These are phyloP conservation scores for Helicoverpa zea DNA, from an alignment of 1,140 invertebrate species.

Conservation along the genomic window DNA sequence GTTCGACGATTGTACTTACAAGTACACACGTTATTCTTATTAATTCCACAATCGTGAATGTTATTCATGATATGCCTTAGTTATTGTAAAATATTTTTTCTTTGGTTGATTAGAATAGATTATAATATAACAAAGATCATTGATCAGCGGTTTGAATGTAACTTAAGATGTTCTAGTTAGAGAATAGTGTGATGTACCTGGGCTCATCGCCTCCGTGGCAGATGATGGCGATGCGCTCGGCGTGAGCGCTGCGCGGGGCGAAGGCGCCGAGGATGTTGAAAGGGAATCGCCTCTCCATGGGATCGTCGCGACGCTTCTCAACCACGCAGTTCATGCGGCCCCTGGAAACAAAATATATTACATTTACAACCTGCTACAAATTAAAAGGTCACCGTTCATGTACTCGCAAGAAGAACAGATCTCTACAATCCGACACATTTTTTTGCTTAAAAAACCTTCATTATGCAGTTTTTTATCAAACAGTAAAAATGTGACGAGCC, in stretches of 20 bases:
- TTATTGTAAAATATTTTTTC: no score
- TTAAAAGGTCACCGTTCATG: background rate
- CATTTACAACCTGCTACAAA: background rate
- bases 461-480: constrained; percentile 17
- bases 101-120: no score
- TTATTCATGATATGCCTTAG: no score
- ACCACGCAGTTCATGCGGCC: constrained; percentile 95
- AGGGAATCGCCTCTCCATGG: constrained; percentile 90
- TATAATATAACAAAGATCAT: no score
- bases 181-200: constrained; percentile 79
- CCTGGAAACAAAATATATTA: constrained; percentile 61
- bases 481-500: constrained; percentile 30
- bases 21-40: no score
- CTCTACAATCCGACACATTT: no score
- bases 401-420: no score
- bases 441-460: background rate
- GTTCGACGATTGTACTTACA: background rate
- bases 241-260: constrained; percentile 88
- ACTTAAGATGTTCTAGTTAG: background rate
- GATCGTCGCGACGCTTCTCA: constrained; percentile 93
- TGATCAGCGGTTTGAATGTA: background rate
- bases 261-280: constrained; percentile 89
- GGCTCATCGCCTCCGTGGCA: constrained; percentile 93
- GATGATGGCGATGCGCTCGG: constrained; percentile 94
- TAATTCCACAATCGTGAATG: no score